Evolutionary conservation across 1,140 invertebrate genomes (phyloP).

Genomic region (Bombus polaris): DNA sequence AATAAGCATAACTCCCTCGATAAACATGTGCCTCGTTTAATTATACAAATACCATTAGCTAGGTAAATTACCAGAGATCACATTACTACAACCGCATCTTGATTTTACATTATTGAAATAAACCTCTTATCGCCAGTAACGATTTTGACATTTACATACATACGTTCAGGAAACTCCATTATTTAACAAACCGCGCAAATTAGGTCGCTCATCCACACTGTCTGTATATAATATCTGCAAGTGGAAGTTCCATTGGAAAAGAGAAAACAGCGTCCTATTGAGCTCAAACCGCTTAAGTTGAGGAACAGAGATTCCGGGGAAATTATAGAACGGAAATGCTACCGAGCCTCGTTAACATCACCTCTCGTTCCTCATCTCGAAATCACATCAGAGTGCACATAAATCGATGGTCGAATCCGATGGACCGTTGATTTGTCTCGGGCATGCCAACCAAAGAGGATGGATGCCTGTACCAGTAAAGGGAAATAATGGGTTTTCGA

Average conservation of each 20-base stretch:
- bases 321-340: not conserved
- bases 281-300: not conserved
- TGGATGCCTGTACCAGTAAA: not conserved
- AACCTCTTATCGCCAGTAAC: not conserved
- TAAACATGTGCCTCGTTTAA: not conserved
- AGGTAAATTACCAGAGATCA: not conserved
- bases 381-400: not conserved
- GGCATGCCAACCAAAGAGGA: not conserved
- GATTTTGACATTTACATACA: not conserved
- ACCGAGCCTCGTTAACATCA: not conserved
- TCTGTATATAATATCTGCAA: not conserved
- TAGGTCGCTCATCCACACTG: not conserved
- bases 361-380: not conserved
- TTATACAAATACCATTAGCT: not conserved
- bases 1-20: not conserved
- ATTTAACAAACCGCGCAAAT: not conserved
- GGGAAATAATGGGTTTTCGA: slow-evolving; percentile 40
- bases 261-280: not conserved
- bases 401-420: slow-evolving; percentile 2
- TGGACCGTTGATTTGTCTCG: not conserved
- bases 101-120: not conserved
- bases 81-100: not conserved
- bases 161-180: not conserved
- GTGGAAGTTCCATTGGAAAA: not conserved
- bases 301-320: not conserved